Conservation (phyloP, 2,888 invertebrate genomes). For the Tanytarsus gracilentus region DNA sequence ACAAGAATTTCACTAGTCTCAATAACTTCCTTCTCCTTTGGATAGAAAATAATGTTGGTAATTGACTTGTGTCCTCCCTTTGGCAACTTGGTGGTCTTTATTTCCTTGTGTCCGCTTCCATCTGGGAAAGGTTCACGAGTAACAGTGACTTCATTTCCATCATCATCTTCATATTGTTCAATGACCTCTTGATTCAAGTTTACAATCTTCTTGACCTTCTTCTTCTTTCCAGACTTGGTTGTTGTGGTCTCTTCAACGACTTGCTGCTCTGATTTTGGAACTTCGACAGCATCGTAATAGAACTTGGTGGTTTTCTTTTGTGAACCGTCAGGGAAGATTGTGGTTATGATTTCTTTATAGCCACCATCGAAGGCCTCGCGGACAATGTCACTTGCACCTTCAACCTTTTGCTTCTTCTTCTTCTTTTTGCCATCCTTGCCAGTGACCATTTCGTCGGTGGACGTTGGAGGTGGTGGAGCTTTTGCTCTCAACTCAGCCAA, state of each 20-base stretch:
- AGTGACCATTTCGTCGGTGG: not conserved
- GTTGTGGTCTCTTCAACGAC: constrained; percentile 23
- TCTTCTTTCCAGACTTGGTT: constrained; percentile 25
- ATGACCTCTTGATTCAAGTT: constrained; percentile 22
- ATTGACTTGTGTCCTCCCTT: constrained; percentile 11
- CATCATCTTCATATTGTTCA: constrained; percentile 20
- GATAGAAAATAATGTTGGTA: constrained; percentile 24
- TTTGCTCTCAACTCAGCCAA: constrained; percentile 9
- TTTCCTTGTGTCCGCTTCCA: constrained; percentile 24
- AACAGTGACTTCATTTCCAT: constrained; percentile 17
- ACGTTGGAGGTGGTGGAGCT: constrained; percentile 8
- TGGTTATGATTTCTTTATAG: constrained; percentile 21
- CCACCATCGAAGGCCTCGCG: constrained; percentile 26
- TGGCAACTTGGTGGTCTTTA: constrained; percentile 11
- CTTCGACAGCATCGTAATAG: constrained; percentile 12
- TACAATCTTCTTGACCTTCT: constrained; percentile 24
- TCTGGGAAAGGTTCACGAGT: constrained; percentile 23
- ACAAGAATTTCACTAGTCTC: constrained; percentile 28
- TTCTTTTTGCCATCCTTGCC: constrained; percentile 21
- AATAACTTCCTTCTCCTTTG: constrained; percentile 27
- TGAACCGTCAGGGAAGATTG: constrained; percentile 20
- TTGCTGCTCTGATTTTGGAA: constrained; percentile 10
- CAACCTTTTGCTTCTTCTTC: constrained; percentile 26
- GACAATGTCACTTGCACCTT: constrained; percentile 9
- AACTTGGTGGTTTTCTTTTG: constrained; percentile 1